A percentile compares a stretch with the other conserved stretches of the same genome.
These are phyloP conservation scores for Myioborus melanocephalus DNA, from an alignment of 2,797 vertebrate species.

Conservation along the genomic window DNA sequence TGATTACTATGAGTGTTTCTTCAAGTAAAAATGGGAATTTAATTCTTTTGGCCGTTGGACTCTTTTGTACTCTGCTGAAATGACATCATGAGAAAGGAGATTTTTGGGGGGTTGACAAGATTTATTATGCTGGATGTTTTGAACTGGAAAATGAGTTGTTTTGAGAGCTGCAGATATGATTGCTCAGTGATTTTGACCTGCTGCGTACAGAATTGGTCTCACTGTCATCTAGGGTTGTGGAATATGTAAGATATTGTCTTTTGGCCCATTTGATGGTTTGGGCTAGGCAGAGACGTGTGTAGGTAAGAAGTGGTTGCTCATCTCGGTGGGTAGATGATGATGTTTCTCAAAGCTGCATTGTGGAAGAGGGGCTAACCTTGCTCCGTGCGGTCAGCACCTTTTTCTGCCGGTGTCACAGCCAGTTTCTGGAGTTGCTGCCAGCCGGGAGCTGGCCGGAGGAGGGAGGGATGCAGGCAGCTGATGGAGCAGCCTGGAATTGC, in stretches of 20 bases:
- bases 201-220: not conserved
- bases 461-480: not conserved
- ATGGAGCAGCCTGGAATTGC: rapidly evolving
- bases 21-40: not conserved
- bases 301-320: not conserved
- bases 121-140: not conserved
- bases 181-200: not conserved
- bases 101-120: not conserved
- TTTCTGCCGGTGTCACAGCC: rapidly evolving
- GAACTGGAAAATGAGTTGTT: not conserved
- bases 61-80: not conserved
- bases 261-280: not conserved
- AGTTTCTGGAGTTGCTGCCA: not conserved
- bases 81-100: not conserved
- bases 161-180: not conserved
- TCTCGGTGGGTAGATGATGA: not conserved
- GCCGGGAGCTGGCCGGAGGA: not conserved
- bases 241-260: rapidly evolving
- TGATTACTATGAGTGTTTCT: not conserved
- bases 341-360: not conserved
- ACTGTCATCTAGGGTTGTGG: rapidly evolving
- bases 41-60: not conserved
- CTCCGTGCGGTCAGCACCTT: not conserved
- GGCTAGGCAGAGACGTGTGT: no score
- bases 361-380: not conserved